These are phyloP conservation scores for Scopus umbretta DNA, from an alignment of 2,113 vertebrate species.

Conservation along the genomic window DNA sequence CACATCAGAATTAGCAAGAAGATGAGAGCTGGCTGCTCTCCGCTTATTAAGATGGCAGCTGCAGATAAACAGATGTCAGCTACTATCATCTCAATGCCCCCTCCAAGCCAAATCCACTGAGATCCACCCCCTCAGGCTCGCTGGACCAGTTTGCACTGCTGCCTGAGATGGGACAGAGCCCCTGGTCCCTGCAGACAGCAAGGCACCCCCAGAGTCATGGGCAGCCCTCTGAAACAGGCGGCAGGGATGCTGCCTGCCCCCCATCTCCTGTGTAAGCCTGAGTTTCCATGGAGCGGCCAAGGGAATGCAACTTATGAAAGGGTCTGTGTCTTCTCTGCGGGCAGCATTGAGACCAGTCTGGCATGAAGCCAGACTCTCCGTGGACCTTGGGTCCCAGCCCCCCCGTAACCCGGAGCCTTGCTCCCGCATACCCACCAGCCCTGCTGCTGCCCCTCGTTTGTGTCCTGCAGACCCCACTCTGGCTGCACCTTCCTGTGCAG, in stretches of 20 bases:
- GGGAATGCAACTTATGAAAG: constrained; percentile 22
- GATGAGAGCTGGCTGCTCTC: constrained; percentile 15
- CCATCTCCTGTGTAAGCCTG: not conserved
- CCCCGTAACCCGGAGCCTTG: not conserved
- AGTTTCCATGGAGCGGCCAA: not conserved
- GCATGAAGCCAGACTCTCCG: not conserved
- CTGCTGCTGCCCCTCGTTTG: not conserved
- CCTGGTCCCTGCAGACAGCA: not conserved
- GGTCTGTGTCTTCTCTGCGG: not conserved
- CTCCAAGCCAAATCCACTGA: constrained; percentile 21
- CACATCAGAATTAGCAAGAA: constrained; percentile 52
- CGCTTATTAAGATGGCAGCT: constrained; percentile 52
- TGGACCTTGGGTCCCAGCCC: not conserved
- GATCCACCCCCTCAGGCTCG: not conserved
- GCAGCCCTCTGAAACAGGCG: accelerated
- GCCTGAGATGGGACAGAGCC: not conserved
- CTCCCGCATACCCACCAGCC: accelerated
- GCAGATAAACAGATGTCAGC: constrained; percentile 55
- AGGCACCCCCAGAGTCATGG: accelerated
- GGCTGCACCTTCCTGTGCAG: accelerated
- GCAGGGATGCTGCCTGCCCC: not conserved
- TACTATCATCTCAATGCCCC: constrained; percentile 35
- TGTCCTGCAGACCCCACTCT: accelerated
- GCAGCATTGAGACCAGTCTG: not conserved
- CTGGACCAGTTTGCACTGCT: accelerated